A percentile compares a stretch with the other conserved stretches of the same genome.
Conservation (phyloP, 2,113 vertebrate species). For the Muscicapa adusta region DNA sequence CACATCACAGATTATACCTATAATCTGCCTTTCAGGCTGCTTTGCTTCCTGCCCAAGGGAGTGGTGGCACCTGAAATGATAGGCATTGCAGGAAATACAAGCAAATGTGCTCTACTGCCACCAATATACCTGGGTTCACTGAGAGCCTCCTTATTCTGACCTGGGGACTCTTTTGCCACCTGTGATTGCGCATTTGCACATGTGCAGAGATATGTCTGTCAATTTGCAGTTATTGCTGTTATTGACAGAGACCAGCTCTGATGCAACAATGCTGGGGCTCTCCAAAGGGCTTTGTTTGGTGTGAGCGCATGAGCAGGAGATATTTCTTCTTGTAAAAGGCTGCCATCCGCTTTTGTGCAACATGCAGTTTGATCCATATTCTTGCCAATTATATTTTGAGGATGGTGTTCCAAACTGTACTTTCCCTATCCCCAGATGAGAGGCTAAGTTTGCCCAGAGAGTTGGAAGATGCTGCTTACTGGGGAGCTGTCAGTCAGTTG, state of each 20-base stretch:
- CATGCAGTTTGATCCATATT: background rate
- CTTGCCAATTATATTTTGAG: background rate
- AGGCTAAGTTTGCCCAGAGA: background rate
- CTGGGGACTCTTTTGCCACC: background rate
- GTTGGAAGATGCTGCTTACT: background rate
- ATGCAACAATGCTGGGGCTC: rapidly evolving
- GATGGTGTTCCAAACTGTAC: background rate
- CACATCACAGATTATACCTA: background rate
- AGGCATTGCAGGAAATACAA: background rate
- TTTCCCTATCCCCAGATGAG: background rate
- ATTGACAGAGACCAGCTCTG: rapidly evolving
- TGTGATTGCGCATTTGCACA: background rate
- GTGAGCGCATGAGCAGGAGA: background rate
- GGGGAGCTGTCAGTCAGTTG: background rate
- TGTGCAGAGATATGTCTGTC: background rate
- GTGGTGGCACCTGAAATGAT: background rate
- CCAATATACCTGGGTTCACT: background rate
- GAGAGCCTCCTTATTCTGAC: background rate
- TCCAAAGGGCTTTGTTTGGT: background rate
- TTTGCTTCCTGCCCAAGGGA: background rate
- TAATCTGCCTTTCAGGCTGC: background rate
- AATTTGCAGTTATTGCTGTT: background rate
- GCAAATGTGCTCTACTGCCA: background rate
- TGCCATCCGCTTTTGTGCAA: background rate
- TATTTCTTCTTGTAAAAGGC: background rate